Evolutionary conservation across 2,113 vertebrate genomes (phyloP).

Genomic region (Sialia sialis): DNA sequence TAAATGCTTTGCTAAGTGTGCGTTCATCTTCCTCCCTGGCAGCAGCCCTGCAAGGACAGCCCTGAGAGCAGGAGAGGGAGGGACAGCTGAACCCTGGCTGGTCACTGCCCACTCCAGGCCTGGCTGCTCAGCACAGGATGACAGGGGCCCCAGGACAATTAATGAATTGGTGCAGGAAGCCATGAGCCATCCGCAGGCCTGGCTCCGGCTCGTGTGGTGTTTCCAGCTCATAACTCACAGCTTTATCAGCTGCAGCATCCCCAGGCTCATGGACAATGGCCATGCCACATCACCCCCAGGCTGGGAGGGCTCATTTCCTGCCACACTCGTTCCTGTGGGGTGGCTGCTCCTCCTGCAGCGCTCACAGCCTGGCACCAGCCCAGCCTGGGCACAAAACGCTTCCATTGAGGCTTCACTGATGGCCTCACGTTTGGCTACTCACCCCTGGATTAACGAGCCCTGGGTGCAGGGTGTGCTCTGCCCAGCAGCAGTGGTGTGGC

Average conservation of each 20-base stretch:
- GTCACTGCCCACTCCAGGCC: neutral
- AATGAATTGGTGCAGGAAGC: neutral
- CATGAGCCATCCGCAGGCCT: accelerated
- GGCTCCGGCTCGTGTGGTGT: neutral
- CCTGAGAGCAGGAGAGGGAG: accelerated
- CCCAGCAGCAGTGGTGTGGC: accelerated
- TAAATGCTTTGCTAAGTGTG: neutral
- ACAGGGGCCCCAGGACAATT: neutral
- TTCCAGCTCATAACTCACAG: neutral
- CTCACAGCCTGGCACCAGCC: neutral
- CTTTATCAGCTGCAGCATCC: neutral
- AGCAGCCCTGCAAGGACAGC: neutral
- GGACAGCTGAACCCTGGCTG: accelerated
- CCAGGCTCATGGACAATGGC: neutral
- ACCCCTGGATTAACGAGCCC: accelerated
- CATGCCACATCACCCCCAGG: accelerated
- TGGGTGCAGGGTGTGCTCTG: neutral
- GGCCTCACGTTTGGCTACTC: accelerated
- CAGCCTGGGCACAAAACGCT: neutral
- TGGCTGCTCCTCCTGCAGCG: accelerated
- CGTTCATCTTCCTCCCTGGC: neutral
- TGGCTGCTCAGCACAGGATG: neutral
- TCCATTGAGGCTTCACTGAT: neutral
- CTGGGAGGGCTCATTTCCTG: accelerated
- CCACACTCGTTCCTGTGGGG: accelerated